These are phyloP conservation scores for Hydroisotoma schaefferi DNA, from an alignment of 2,888 invertebrate species.

Conservation along the genomic window DNA sequence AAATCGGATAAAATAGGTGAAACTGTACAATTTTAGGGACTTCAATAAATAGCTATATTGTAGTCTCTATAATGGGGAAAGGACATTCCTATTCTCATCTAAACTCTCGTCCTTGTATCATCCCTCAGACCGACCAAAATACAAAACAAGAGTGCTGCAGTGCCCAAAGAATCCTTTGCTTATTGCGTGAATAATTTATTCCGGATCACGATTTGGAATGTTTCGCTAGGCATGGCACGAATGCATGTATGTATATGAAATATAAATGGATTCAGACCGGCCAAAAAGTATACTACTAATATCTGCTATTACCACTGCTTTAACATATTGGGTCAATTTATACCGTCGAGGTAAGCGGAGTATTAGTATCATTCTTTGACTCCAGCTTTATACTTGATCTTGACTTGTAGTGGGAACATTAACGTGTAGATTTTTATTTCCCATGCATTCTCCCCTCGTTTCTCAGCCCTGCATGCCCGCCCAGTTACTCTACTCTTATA, in stretches of 20 bases:
- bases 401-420: no score
- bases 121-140: neutral
- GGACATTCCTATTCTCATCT: no score
- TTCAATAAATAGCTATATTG: neutral
- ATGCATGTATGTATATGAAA: slow-evolving; percentile 20
- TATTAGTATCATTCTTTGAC: no score
- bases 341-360: no score
- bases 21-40: neutral
- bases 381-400: no score
- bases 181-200: slow-evolving; percentile 48
- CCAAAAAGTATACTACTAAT: no score
- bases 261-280: slow-evolving; percentile 5
- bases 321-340: no score
- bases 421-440: no score
- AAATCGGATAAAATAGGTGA: neutral
- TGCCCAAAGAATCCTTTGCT: slow-evolving; percentile 12
- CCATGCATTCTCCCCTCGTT: slow-evolving; percentile 6
- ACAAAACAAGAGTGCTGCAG: neutral
- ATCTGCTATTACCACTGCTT: no score
- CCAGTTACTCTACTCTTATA: neutral
- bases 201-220: slow-evolving; percentile 47
- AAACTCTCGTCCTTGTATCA: no score
- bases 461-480: neutral
- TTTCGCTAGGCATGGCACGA: slow-evolving; percentile 17
- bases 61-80: neutral